A percentile compares a stretch with the other conserved stretches of the same genome.
Evolutionary conservation across 2,113 vertebrate species (phyloP).

Genomic region (Agelaius phoeniceus): DNA sequence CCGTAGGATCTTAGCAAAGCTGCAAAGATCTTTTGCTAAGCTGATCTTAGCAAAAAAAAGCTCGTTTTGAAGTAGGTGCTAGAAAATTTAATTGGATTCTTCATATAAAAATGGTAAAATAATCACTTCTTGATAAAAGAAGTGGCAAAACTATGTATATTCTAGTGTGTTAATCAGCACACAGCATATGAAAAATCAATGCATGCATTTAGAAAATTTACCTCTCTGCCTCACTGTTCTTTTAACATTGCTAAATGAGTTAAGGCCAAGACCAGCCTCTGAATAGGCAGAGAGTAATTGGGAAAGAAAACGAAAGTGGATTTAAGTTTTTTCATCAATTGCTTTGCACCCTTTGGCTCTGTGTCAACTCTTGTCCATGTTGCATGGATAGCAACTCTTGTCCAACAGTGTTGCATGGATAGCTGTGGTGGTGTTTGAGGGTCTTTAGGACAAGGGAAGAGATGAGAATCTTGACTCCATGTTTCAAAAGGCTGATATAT

Average conservation of each 20-base stretch:
- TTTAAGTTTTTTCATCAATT: background rate
- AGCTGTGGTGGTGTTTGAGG: background rate
- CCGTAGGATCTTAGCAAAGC: background rate
- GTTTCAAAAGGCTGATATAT: too few species aligned
- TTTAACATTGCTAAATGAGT: background rate
- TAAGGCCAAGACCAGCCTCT: background rate
- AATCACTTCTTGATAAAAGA: background rate
- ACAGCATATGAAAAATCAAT: background rate
- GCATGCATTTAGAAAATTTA: background rate
- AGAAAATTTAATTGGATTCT: background rate
- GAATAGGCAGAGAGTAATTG: background rate
- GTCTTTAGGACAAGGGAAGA: too few species aligned
- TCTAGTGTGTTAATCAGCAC: background rate
- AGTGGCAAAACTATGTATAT: background rate
- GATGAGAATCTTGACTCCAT: too few species aligned
- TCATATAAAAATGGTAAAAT: background rate
- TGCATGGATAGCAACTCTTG: background rate
- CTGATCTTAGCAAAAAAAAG: background rate
- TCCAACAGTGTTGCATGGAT: background rate
- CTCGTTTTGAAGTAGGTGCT: background rate
- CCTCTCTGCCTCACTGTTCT: background rate
- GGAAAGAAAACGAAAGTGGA: fast-evolving
- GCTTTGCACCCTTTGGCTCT: background rate
- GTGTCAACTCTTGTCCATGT: background rate
- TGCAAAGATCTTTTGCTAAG: background rate